Evolutionary conservation across 2,888 invertebrate species (phyloP), one percentile per base, ranked within the genome.

Genomic region (Parnassius orleans): DNA sequence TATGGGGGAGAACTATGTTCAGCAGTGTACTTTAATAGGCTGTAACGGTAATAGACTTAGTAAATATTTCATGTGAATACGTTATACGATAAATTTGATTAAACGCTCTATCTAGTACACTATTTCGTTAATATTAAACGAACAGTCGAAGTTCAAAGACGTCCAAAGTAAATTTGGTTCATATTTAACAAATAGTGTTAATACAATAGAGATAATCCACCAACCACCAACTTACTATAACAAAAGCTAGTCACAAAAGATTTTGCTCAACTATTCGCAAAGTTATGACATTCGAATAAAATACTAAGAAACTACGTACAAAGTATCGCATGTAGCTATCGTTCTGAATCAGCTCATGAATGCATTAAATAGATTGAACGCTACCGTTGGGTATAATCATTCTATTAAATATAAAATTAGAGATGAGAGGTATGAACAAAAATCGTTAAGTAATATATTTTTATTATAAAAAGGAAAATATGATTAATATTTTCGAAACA

Each of bases 221-320:
- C 57, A 57, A 62, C 43, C 62, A 48, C 19, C 57, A 57, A 62
- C 48, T 62, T 53, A 50, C 33, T 51, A 51, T 33, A 63, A 63
- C 58, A 50, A 63, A 63, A 63, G 62, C 58, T 53, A 63, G 58
- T 63, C 62, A 63, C 62, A 54, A 63, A 58, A 58, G 53, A 57
- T 58, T 57, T 57, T 48, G 57, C 58, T 44, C 55, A 55, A 46
- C 55, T 50, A 57, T 61, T 55, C 46, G 15, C 47, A 47, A 59
- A 59, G 47, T 59, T 55, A 59, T 55, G 59, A 52, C 59, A 42
- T 51, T 50, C 59, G 51, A 58, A 46, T 54, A 55, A 56, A 55
- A 63, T 52, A 55, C 52, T 55, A 63, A 63, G 63, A 63, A 63
- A 63, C 52, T 63, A 56, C 41, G 58, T 55, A 56, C 55, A 52